Evolutionary conservation across 2,113 vertebrate species (phyloP).

Genomic region (Polypterus bichir): DNA sequence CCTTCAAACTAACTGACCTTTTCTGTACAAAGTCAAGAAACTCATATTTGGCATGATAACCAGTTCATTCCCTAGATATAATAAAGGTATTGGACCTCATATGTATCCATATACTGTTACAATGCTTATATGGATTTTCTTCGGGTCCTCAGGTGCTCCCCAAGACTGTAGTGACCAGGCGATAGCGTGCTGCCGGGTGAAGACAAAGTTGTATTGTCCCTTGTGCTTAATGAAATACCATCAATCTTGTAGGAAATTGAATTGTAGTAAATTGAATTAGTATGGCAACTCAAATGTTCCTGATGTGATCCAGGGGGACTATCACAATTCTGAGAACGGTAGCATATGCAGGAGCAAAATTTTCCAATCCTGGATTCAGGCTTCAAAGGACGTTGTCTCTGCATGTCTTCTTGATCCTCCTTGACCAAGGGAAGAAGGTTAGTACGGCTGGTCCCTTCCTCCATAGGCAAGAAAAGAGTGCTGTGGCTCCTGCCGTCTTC

Average conservation of each 20-base stretch:
- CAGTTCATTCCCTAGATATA: too few relatives aligned
- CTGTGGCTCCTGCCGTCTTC: conserved; percentile 48
- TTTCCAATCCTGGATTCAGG: conserved; percentile 42
- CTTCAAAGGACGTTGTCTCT: conserved; percentile 26
- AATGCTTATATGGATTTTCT: conserved; percentile 67
- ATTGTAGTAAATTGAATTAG: conserved; percentile 66
- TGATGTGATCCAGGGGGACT: conserved; percentile 46
- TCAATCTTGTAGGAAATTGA: conserved; percentile 66
- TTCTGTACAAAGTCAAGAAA: too few relatives aligned
- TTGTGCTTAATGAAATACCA: conserved; percentile 50
- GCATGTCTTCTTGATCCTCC: conserved; percentile 39
- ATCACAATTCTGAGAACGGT: conserved; percentile 50
- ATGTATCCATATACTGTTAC: too few relatives aligned
- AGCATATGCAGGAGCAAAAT: conserved; percentile 70
- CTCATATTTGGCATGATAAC: too few relatives aligned
- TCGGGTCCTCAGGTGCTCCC: conserved; percentile 41
- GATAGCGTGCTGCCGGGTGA: conserved; percentile 66
- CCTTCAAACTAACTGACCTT: too few relatives aligned
- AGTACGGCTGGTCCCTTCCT: conserved; percentile 71
- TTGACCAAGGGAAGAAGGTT: conserved; percentile 66
- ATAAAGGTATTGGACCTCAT: too few relatives aligned
- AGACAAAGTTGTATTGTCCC: conserved; percentile 64
- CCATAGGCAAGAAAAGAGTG: conserved; percentile 57
- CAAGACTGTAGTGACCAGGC: conserved; percentile 37
- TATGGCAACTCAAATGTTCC: conserved; percentile 47